A percentile compares a stretch with the other conserved stretches of the same genome.
Evolutionary conservation across 2,797 vertebrate species (phyloP).

Genomic region (Gallinago nigripennis): DNA sequence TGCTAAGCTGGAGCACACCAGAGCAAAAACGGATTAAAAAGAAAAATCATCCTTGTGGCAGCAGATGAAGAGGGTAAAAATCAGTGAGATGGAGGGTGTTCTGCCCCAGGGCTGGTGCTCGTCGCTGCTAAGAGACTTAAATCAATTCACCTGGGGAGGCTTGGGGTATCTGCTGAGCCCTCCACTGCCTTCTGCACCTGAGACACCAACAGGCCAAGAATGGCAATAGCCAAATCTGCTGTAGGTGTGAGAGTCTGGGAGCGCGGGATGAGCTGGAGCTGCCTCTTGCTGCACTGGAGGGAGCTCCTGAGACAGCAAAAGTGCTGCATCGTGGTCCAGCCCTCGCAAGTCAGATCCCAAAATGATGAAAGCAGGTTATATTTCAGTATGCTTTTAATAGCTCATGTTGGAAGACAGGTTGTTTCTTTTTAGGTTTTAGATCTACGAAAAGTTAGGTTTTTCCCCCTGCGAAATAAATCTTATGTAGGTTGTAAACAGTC

Average conservation of each 20-base stretch:
- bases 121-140: background rate
- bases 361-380: background rate
- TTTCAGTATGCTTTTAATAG: background rate
- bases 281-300: background rate
- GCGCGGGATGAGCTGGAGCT: fast-evolving
- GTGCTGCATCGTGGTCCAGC: fast-evolving
- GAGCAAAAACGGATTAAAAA: constrained; percentile 16
- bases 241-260: fast-evolving
- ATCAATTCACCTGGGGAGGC: fast-evolving
- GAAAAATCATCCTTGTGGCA: constrained; percentile 3
- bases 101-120: background rate
- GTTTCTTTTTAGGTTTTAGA: background rate
- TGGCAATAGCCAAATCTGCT: background rate
- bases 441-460: background rate
- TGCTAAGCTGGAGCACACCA: background rate
- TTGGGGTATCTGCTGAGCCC: fast-evolving
- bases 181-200: background rate
- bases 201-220: background rate
- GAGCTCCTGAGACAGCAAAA: background rate
- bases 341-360: background rate
- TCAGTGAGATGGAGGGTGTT: background rate
- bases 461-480: background rate
- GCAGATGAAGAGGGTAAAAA: background rate
- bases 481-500: background rate
- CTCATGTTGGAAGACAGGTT: background rate